phyloP scores from a whole-genome alignment of 2,113 vertebrate genomes.

The Upupa epops region DNA sequence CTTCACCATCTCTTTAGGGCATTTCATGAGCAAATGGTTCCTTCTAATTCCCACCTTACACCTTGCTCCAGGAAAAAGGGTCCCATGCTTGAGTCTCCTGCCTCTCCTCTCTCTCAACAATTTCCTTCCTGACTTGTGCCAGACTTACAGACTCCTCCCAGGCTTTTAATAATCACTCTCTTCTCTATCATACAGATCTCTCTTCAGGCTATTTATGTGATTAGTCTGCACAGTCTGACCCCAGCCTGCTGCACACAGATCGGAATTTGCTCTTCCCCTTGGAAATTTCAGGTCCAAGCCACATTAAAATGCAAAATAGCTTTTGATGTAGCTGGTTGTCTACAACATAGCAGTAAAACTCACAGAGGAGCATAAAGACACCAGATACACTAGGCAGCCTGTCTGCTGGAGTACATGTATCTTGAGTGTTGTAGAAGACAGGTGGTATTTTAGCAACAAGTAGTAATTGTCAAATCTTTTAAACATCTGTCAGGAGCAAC shows the following conservation, averaged over 20 bases:
- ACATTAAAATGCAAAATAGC: neutral
- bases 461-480: neutral
- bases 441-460: neutral
- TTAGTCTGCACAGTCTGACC: neutral
- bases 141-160: neutral
- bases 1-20: neutral
- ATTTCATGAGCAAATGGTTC: rapidly evolving
- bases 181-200: neutral
- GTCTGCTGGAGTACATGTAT: neutral
- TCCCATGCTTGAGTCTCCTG: neutral
- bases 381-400: neutral
- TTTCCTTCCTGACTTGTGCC: neutral
- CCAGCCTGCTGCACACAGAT: neutral
- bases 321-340: neutral
- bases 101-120: neutral
- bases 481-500: neutral
- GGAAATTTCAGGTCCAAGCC: neutral
- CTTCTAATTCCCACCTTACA: neutral
- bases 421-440: neutral
- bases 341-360: neutral
- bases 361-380: neutral
- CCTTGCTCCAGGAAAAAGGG: neutral
- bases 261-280: neutral
- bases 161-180: neutral
- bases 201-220: neutral